These are phyloP conservation scores for Conomelus anceps DNA, from an alignment of 2,888 invertebrate species.

Conservation along the genomic window DNA sequence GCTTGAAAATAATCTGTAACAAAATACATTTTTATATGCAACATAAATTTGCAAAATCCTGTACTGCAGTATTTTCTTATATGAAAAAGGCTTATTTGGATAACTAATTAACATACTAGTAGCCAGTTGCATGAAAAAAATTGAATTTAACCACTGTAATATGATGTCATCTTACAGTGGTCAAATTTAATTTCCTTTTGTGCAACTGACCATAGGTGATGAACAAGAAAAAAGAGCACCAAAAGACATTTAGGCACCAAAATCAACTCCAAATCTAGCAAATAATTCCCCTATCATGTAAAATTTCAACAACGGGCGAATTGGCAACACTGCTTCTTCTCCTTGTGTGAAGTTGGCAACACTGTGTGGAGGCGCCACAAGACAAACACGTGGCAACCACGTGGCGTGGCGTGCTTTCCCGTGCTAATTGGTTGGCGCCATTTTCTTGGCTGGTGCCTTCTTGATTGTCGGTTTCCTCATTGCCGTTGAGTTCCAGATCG, in stretches of 20 bases:
- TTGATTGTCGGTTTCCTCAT: constrained; percentile 34
- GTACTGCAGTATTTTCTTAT: too few relatives aligned
- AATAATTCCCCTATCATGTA: constrained; percentile 45
- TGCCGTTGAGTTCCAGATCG: neutral
- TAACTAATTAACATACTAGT: too few relatives aligned
- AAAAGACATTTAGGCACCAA: neutral
- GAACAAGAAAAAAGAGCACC: too few relatives aligned
- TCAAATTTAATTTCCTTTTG: too few relatives aligned
- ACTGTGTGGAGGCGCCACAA: constrained; percentile 45
- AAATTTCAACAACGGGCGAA: constrained; percentile 32
- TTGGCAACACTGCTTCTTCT: constrained; percentile 27
- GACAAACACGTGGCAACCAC: constrained; percentile 50
- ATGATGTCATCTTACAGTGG: too few relatives aligned
- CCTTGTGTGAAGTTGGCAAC: constrained; percentile 42
- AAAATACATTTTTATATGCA: too few relatives aligned
- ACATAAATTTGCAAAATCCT: too few relatives aligned
- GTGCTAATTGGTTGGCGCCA: constrained; percentile 41
- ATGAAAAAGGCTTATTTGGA: too few relatives aligned
- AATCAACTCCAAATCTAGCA: constrained; percentile 37
- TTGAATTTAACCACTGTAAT: too few relatives aligned
- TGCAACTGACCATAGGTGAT: too few relatives aligned
- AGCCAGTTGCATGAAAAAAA: too few relatives aligned
- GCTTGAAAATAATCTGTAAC: too few relatives aligned
- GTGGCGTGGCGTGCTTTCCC: constrained; percentile 53
- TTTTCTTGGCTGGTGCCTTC: constrained; percentile 36